Evolutionary conservation across 2,113 vertebrate species (phyloP).

Genomic region (Xenotilapia longispinis): DNA sequence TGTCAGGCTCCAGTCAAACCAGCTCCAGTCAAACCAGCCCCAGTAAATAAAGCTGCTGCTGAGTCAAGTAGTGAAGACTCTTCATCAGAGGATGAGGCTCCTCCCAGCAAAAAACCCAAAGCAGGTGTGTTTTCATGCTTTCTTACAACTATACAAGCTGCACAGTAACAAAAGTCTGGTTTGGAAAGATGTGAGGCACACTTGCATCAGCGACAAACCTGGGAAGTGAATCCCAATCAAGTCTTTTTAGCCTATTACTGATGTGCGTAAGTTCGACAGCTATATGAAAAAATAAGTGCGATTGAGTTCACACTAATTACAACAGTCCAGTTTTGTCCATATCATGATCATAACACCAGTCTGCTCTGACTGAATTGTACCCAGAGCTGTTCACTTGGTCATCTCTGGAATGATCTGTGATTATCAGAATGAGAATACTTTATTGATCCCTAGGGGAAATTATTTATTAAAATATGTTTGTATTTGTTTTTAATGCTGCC

Average conservation of each 20-base stretch:
- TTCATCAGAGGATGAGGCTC: slow-evolving; percentile 70
- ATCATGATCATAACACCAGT: not conserved
- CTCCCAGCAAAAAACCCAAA: slow-evolving; percentile 72
- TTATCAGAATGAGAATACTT: not conserved
- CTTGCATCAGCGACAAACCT: not conserved
- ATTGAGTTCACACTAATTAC: not conserved
- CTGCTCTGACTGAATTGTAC: not conserved
- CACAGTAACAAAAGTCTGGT: not conserved
- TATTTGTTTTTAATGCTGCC: not conserved
- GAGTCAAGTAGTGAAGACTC: slow-evolving; percentile 70
- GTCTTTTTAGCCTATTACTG: not conserved
- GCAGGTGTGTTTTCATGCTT: slow-evolving; percentile 41
- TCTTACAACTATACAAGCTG: not conserved
- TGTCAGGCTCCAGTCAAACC: slow-evolving; percentile 48
- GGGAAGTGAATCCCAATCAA: not conserved
- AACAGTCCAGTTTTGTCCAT: not conserved
- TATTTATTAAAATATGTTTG: not conserved
- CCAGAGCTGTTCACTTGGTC: not conserved
- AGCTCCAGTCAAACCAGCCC: slow-evolving; percentile 9
- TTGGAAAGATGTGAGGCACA: not conserved
- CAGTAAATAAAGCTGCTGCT: slow-evolving; percentile 32
- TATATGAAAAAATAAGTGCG: not conserved
- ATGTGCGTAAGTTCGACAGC: not conserved
- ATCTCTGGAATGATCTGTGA: not conserved
- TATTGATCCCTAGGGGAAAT: not conserved